phyloP scores from a whole-genome alignment of 2,797 vertebrate genomes.

The Philypnodon macrostomus region DNA sequence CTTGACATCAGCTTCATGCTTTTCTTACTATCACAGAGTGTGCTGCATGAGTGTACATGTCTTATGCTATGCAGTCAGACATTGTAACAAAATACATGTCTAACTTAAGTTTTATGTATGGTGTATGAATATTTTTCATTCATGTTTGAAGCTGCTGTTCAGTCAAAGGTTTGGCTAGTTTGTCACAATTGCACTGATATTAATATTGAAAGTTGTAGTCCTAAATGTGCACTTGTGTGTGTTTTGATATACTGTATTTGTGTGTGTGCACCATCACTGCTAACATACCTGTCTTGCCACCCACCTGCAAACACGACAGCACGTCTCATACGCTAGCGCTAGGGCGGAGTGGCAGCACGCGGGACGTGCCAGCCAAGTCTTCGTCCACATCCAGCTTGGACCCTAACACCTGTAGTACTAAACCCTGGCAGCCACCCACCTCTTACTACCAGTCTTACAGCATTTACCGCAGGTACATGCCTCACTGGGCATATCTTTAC shows the following conservation, averaged over 20 bases:
- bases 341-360: conserved; percentile 83
- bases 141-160: not conserved
- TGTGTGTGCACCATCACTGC: conserved; percentile 58
- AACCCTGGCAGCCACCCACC: conserved; percentile 79
- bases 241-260: conserved; percentile 36
- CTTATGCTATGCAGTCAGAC: conserved; percentile 47
- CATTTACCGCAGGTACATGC: conserved; percentile 83
- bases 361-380: conserved; percentile 84
- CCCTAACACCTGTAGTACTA: conserved; percentile 83
- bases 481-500: conserved; percentile 32
- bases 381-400: conserved; percentile 85
- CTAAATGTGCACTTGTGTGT: conserved; percentile 43
- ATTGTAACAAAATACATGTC: conserved; percentile 24
- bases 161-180: conserved; percentile 4
- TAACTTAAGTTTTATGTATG: conserved; percentile 4
- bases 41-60: conserved; percentile 61
- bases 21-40: conserved; percentile 32
- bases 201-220: conserved; percentile 40
- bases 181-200: conserved; percentile 35
- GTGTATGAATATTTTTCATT: too few species aligned
- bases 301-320: conserved; percentile 70
- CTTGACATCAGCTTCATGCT: conserved; percentile 19
- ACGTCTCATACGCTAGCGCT: conserved; percentile 84
- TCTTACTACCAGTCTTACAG: conserved; percentile 83
- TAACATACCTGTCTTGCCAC: conserved; percentile 76